phyloP scores from a whole-genome alignment of 1,140 invertebrate genomes.

The Campodea augens region DNA sequence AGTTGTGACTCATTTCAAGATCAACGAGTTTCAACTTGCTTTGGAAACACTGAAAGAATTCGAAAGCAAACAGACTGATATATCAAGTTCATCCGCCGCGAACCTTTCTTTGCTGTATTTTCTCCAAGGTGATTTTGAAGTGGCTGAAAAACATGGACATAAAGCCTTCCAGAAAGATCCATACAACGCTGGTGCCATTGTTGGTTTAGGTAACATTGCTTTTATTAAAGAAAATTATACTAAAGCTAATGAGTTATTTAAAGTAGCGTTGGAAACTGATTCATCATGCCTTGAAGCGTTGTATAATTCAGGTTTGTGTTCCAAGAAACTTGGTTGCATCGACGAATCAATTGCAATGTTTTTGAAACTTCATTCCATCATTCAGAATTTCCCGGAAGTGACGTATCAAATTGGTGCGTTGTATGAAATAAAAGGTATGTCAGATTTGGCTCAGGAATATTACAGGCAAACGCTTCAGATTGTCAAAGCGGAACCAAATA shows the following conservation, averaged over 20 bases:
- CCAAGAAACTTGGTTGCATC: conserved; percentile 45
- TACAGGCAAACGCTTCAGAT: conserved; percentile 71
- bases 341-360: conserved; percentile 63
- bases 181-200: conserved; percentile 63
- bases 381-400: conserved; percentile 58
- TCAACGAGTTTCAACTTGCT: conserved; percentile 59
- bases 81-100: conserved; percentile 64
- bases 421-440: conserved; percentile 51
- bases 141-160: conserved; percentile 62
- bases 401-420: conserved; percentile 68
- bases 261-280: conserved; percentile 60
- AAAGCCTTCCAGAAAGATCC: conserved; percentile 52
- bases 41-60: conserved; percentile 71
- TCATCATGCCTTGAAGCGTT: conserved; percentile 70
- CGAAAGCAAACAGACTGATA: conserved; percentile 55
- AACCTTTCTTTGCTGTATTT: conserved; percentile 81
- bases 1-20: conserved; percentile 70
- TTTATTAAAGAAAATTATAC: conserved; percentile 49
- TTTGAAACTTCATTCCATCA: conserved; percentile 57
- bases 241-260: conserved; percentile 53
- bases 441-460: conserved; percentile 57
- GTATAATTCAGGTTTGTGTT: conserved; percentile 68
- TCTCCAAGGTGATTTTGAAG: conserved; percentile 59
- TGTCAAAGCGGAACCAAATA: conserved; percentile 60
- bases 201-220: conserved; percentile 74